Evolutionary conservation across 2,113 vertebrate genomes (phyloP), one percentile per base, ranked within the genome.

Genomic region (Strix uralensis): DNA sequence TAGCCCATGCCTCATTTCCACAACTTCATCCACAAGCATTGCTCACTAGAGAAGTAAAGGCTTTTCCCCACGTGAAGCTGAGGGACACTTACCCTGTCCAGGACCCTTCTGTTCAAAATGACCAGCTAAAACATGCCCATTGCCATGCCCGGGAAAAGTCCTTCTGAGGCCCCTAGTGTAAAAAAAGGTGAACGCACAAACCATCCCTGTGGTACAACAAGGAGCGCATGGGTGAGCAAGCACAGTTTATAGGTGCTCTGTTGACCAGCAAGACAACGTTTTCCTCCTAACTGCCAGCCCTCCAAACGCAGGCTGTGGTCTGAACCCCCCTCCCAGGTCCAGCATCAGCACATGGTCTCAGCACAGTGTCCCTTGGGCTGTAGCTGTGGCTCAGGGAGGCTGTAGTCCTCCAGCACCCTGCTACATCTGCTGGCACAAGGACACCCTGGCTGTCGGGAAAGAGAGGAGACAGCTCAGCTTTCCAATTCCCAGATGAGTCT

Each of bases 151-250:
- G 0, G 27, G 27, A n/a, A 80, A 86, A 62, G 27, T 10, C n/a
- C 27, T 61, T 44, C 51, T 15, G 57, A 85, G 52, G 25, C 7
- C 40, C 12, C 14, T 11, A 1, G 5, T 5, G 10, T 70, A 17
- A 58, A 47, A 47, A 47, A 65, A 49, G 19, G 18, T 49, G 30
- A 86, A 18, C 9, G 20, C 17, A 32, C 3, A 74, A 79, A 71
- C 51, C 19, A 27, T 11, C 32, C 34, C 46, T 0, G 0, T 27
- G 13, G 46, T 25, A 57, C 44, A 32, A 26, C 1, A 9, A 16
- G 27, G 61, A 81, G 34, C 2, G 6, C 12, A 11, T 5, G 5
- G 38, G 30, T 29, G 51, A 89, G 62, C 47, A 75, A 69, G 59
- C 15, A 44, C 12, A 34, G 40, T 16, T 71, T 67, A 51, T 11